These are phyloP conservation scores for Drosophila suzukii DNA, from an alignment of 1,140 invertebrate genomes.

Conservation along the genomic window DNA sequence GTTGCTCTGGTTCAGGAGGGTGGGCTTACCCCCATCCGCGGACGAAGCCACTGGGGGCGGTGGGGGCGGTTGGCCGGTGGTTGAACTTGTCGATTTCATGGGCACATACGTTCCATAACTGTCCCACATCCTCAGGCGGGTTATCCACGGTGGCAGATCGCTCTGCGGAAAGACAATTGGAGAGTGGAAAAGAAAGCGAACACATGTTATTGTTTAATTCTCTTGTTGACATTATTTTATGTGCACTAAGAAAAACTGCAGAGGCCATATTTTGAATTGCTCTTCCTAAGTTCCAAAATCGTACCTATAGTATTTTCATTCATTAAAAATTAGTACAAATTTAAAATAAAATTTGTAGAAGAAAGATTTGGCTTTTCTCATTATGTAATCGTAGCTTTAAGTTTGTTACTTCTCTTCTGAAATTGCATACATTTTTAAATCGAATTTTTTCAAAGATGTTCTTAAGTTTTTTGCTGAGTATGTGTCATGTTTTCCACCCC, in stretches of 20 bases:
- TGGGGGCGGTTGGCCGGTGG: constrained; percentile 76
- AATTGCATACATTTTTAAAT: too few species aligned
- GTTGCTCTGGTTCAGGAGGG: constrained; percentile 68
- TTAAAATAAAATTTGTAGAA: too few species aligned
- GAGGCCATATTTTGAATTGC: too few species aligned
- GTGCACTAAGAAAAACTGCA: constrained; percentile 13
- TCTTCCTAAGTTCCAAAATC: too few species aligned
- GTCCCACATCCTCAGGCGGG: constrained; percentile 87
- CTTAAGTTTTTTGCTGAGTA: background rate
- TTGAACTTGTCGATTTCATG: constrained; percentile 76
- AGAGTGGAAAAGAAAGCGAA: constrained; percentile 6
- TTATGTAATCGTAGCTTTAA: too few species aligned
- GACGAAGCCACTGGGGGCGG: constrained; percentile 77
- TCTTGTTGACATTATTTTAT: constrained; percentile 59
- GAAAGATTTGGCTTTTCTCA: too few species aligned
- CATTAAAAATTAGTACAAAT: too few species aligned
- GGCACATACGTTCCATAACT: constrained; percentile 84
- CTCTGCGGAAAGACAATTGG: constrained; percentile 44
- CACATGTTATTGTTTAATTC: constrained; percentile 62
- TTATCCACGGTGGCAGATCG: constrained; percentile 85
- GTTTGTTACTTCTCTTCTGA: too few species aligned
- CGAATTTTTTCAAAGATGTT: too few species aligned
- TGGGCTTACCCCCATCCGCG: constrained; percentile 70
- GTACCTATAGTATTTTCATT: too few species aligned
- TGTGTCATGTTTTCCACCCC: constrained; percentile 25